Percentiles rank a stretch among this genome's conserved stretches.
phyloP scores from a whole-genome alignment of 2,113 vertebrate species.

The Engystomops pustulosus region DNA sequence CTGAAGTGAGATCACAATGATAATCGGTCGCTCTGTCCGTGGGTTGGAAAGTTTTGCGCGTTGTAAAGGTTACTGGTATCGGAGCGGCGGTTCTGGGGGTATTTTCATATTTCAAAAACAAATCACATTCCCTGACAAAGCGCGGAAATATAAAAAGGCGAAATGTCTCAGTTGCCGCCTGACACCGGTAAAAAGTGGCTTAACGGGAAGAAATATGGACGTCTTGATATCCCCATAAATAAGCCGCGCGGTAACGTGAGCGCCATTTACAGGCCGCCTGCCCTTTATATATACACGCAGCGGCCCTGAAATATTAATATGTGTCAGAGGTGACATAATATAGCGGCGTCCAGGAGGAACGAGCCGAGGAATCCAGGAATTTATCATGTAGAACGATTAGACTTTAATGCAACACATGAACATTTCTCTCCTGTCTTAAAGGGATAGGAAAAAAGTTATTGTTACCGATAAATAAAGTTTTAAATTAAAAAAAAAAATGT shows the following conservation, averaged over 20 bases:
- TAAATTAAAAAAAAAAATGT: no score
- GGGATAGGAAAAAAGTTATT: no score
- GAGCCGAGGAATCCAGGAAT: background rate
- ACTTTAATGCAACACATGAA: slow-evolving; percentile 5
- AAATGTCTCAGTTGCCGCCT: slow-evolving; percentile 67
- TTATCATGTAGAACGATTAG: slow-evolving; percentile 11
- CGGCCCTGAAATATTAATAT: slow-evolving; percentile 51
- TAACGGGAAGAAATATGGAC: slow-evolving; percentile 62
- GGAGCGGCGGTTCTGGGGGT: slow-evolving; percentile 65
- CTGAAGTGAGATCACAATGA: slow-evolving; percentile 70
- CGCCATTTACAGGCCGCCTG: slow-evolving; percentile 44
- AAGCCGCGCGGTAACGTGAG: slow-evolving; percentile 18
- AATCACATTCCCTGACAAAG: slow-evolving; percentile 63
- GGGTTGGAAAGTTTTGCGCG: slow-evolving; percentile 67
- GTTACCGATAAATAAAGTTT: no score
- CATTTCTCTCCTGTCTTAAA: background rate
- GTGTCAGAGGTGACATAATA: slow-evolving; percentile 51
- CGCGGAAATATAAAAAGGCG: slow-evolving; percentile 63
- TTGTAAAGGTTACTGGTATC: slow-evolving; percentile 73
- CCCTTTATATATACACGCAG: slow-evolving; percentile 46
- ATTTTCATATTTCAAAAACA: slow-evolving; percentile 72
- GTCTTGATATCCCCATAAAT: slow-evolving; percentile 32
- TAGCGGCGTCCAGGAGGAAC: slow-evolving; percentile 23
- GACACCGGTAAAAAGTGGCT: slow-evolving; percentile 57
- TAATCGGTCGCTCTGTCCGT: slow-evolving; percentile 70